Conservation (phyloP, 2,888 invertebrate genomes). For the Suillia variegata region DNA sequence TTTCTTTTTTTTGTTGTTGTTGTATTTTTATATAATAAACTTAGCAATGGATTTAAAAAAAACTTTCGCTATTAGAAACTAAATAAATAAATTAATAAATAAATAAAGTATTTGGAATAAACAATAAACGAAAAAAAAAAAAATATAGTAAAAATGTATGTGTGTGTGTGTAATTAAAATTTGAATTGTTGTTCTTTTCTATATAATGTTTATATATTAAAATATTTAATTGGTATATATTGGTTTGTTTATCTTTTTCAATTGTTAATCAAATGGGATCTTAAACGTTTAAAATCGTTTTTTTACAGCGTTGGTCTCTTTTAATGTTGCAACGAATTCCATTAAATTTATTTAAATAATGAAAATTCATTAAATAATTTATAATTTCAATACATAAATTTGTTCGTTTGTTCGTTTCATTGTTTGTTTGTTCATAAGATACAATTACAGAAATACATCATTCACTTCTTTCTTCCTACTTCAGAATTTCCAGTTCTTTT, state of each 20-base stretch:
- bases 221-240: conserved; percentile 24
- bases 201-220: conserved; percentile 17
- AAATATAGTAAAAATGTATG: conserved; percentile 7
- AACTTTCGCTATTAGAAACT: conserved; percentile 1
- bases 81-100: not conserved
- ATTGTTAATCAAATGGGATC: conserved; percentile 16
- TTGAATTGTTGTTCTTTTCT: conserved; percentile 1
- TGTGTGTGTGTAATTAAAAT: not conserved
- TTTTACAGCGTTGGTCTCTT: conserved; percentile 36
- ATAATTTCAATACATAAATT: not conserved
- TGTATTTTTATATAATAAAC: not conserved
- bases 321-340: conserved; percentile 51
- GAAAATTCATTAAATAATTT: conserved; percentile 2
- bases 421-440: too few species aligned
- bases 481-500: conserved; percentile 7
- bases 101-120: conserved; percentile 2
- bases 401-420: too few species aligned
- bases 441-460: not conserved
- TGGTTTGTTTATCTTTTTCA: conserved; percentile 26
- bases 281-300: conserved; percentile 39
- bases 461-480: too few species aligned
- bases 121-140: not conserved
- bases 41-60: conserved; percentile 9
- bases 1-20: too few species aligned
- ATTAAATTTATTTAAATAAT: conserved; percentile 18